Conservation (phyloP, 2,113 vertebrate genomes). For the Enhydra lutris region DNA sequence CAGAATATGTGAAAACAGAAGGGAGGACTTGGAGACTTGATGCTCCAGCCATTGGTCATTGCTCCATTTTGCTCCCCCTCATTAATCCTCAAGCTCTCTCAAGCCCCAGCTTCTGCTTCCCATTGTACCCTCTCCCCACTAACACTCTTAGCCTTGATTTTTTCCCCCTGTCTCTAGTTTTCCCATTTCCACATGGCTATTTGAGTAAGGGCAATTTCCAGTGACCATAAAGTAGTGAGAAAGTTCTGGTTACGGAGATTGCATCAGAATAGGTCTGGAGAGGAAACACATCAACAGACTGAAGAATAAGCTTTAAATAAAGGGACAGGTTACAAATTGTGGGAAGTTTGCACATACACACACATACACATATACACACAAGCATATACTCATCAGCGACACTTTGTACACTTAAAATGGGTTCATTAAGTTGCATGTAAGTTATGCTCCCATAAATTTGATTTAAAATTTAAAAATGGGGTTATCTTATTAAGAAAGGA, state of each 20-base stretch:
- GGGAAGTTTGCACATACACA: background rate
- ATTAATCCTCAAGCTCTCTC: background rate
- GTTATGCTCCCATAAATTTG: background rate
- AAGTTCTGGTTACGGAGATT: background rate
- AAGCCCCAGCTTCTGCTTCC: background rate
- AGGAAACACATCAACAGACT: background rate
- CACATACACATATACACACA: background rate
- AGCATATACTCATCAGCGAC: background rate
- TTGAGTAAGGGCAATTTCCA: background rate
- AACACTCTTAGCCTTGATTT: background rate
- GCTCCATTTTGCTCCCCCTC: rapidly evolving
- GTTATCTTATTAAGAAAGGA: background rate
- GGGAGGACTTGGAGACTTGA: background rate
- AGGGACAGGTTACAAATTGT: background rate
- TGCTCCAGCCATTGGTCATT: background rate
- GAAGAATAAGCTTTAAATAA: background rate
- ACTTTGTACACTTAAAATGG: background rate
- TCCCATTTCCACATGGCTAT: background rate
- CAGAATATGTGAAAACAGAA: background rate
- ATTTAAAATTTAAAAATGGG: background rate
- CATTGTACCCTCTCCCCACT: background rate
- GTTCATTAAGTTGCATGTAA: background rate
- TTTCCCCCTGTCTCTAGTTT: background rate
- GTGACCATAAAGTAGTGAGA: background rate
- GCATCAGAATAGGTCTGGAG: background rate